A percentile compares a stretch with the other conserved stretches of the same genome.
Evolutionary conservation across 1,140 invertebrate genomes (phyloP).

Genomic region (Drosophila mauritiana): DNA sequence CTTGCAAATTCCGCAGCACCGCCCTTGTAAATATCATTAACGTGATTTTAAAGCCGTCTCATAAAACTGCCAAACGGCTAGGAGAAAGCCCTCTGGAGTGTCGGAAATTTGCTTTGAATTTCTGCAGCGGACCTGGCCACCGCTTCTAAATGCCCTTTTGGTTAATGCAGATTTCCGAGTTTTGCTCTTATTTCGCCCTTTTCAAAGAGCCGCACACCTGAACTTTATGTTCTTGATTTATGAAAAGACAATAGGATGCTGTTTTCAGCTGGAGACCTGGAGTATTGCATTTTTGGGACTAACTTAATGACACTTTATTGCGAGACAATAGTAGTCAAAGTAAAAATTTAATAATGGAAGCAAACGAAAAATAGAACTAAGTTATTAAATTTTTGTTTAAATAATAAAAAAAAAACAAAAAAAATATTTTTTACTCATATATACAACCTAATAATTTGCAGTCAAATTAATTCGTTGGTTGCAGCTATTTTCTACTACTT

Average conservation of each 20-base stretch:
- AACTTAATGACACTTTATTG: background rate
- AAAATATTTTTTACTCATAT: no score
- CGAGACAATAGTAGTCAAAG: no score
- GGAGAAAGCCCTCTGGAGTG: conserved; percentile 52
- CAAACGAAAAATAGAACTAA: background rate
- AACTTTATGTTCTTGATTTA: conserved; percentile 56
- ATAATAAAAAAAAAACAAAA: no score
- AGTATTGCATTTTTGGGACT: conserved; percentile 6
- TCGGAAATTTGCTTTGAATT: conserved; percentile 80
- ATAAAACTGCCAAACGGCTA: conserved; percentile 61
- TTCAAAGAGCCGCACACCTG: conserved; percentile 53
- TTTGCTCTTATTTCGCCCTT: conserved; percentile 1
- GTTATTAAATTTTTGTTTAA: background rate
- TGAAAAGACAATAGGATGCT: conserved; percentile 37
- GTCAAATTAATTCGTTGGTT: no score
- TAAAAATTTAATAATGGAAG: background rate
- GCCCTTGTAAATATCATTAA: conserved; percentile 81
- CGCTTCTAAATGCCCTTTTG: conserved; percentile 59
- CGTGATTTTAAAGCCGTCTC: conserved; percentile 80
- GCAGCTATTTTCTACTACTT: no score
- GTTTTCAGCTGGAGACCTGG: conserved; percentile 10
- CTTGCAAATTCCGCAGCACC: conserved; percentile 53
- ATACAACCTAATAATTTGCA: no score
- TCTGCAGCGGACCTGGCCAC: conserved; percentile 48
- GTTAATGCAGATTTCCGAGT: conserved; percentile 57